A percentile compares a stretch with the other conserved stretches of the same genome.
These are phyloP conservation scores for Dryobotodes eremita DNA, from an alignment of 2,888 invertebrate species.

Conservation along the genomic window DNA sequence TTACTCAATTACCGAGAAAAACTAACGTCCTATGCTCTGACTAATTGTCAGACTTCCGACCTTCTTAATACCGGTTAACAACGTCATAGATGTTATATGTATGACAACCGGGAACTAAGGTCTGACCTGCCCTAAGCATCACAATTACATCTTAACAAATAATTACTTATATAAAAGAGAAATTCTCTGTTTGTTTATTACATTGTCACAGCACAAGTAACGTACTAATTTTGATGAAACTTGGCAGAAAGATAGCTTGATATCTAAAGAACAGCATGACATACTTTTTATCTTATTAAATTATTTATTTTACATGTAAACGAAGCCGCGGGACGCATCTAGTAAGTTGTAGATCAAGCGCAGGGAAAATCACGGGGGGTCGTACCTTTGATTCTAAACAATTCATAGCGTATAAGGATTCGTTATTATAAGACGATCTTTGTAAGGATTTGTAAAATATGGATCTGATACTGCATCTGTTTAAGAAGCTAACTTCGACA, in stretches of 20 bases:
- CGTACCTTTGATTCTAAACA: slow-evolving; percentile 25
- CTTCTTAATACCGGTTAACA: neutral
- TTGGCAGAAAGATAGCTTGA: neutral
- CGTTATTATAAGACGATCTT: slow-evolving; percentile 32
- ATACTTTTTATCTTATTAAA: neutral
- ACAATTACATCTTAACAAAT: neutral
- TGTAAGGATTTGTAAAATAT: slow-evolving; percentile 41
- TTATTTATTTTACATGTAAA: neutral
- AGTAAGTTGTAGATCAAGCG: slow-evolving; percentile 33
- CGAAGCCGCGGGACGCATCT: slow-evolving; percentile 1
- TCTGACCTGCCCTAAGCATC: neutral
- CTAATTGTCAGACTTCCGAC: neutral
- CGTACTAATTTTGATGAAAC: neutral
- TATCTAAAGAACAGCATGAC: neutral
- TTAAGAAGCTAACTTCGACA: slow-evolving; percentile 14
- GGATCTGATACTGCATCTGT: slow-evolving; percentile 26
- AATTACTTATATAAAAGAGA: neutral
- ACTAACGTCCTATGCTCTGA: neutral
- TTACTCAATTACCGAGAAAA: neutral
- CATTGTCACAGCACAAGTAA: neutral
- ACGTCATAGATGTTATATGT: neutral
- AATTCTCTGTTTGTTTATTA: neutral
- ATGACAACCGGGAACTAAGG: neutral
- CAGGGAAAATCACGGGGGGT: slow-evolving; percentile 23
- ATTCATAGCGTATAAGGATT: slow-evolving; percentile 39